Conservation (phyloP, 2,113 vertebrate genomes). For the Amia ocellicauda region DNA sequence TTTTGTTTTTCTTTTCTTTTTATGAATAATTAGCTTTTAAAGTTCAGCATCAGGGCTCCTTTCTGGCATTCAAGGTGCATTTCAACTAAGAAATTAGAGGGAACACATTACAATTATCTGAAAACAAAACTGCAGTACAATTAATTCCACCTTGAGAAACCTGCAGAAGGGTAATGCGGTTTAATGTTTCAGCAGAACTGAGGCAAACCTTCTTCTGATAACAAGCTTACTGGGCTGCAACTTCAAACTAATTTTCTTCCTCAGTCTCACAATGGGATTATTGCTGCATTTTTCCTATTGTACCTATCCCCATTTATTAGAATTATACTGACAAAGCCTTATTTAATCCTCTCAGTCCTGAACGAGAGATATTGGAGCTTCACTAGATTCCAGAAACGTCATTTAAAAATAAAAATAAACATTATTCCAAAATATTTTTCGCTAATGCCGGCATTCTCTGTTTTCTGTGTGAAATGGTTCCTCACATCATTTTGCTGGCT, state of each 20-base stretch:
- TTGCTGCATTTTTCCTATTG: not conserved
- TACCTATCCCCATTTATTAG: slow-evolving; percentile 30
- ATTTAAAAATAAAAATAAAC: not conserved
- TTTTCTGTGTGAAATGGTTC: too few species aligned
- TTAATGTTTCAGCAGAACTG: not conserved
- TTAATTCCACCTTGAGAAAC: too few species aligned
- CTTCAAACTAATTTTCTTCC: not conserved
- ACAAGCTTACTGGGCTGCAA: slow-evolving; percentile 4
- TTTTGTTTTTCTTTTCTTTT: too few species aligned
- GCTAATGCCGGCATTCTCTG: too few species aligned
- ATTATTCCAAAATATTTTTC: too few species aligned
- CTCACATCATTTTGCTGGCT: too few species aligned
- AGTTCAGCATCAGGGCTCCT: too few species aligned
- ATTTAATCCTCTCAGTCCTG: slow-evolving; percentile 42
- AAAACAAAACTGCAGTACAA: too few species aligned
- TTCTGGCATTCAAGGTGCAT: too few species aligned
- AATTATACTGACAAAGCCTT: slow-evolving; percentile 22
- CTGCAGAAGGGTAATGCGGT: not conserved
- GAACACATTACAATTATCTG: too few species aligned
- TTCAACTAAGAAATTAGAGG: too few species aligned
- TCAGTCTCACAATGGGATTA: not conserved
- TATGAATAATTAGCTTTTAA: too few species aligned
- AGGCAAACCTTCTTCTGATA: not conserved
- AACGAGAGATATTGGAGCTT: slow-evolving; percentile 12
- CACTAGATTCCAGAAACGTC: slow-evolving; percentile 8